phyloP scores from a whole-genome alignment of 2,888 invertebrate species.

The Drosophila greeni region DNA sequence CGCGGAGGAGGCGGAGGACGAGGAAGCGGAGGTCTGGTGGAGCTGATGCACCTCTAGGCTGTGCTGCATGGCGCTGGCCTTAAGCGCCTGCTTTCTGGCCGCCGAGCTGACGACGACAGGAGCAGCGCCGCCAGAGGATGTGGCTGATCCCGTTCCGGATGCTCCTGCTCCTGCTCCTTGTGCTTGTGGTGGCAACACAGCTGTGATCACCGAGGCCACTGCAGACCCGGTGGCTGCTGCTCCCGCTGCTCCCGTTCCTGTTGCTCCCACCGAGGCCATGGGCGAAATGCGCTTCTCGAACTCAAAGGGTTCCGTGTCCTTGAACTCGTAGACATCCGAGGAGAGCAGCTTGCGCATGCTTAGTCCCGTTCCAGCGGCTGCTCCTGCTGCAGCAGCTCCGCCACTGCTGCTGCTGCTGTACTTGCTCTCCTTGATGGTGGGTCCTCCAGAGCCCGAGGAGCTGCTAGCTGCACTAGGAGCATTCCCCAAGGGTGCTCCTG shows the following conservation, averaged over 20 bases:
- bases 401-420: conserved; percentile 22
- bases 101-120: conserved; percentile 25
- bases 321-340: conserved; percentile 90
- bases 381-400: conserved; percentile 20
- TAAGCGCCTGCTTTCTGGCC: conserved; percentile 50
- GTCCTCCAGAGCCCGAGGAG: conserved; percentile 2
- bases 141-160: background rate
- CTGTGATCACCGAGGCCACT: conserved; percentile 35
- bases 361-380: conserved; percentile 19
- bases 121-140: conserved; percentile 11
- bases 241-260: conserved; percentile 14
- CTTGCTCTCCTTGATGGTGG: conserved; percentile 53
- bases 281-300: conserved; percentile 84
- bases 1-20: background rate
- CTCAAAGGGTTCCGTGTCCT: conserved; percentile 93
- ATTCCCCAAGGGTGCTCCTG: conserved; percentile 9
- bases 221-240: background rate
- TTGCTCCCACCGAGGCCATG: conserved; percentile 49
- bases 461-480: background rate
- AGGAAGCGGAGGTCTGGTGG: conserved; percentile 3
- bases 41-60: conserved; percentile 49
- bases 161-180: background rate
- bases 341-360: conserved; percentile 49
- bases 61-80: conserved; percentile 43
- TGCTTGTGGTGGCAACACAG: conserved; percentile 12